Conservation (phyloP, 2,113 vertebrate genomes). For the Ginglymostoma cirratum region DNA sequence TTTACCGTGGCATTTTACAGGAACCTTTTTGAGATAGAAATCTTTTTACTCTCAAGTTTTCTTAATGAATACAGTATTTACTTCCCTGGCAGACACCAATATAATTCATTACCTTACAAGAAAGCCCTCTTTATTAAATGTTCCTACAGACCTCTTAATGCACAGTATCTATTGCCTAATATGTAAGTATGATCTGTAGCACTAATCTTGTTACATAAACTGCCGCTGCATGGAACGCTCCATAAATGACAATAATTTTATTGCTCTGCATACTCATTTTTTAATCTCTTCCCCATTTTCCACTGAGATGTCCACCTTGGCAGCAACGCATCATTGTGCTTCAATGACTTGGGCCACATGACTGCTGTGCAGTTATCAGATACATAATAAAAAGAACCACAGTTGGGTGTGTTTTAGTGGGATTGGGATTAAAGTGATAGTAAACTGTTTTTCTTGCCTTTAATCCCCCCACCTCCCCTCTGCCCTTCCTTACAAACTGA, state of each 20-base stretch:
- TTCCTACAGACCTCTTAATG: not conserved
- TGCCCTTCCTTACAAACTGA: too few relatives aligned
- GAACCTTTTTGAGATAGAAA: constrained; percentile 36
- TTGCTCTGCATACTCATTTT: not conserved
- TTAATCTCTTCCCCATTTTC: not conserved
- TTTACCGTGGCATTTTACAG: constrained; percentile 24
- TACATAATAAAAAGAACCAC: not conserved
- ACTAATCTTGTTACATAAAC: not conserved
- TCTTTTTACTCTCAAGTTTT: constrained; percentile 34
- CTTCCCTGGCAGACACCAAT: constrained; percentile 33
- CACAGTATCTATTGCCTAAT: constrained; percentile 13
- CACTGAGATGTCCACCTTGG: too few relatives aligned
- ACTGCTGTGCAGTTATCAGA: not conserved
- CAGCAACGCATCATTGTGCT: not conserved
- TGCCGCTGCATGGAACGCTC: not conserved
- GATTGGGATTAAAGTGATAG: not conserved
- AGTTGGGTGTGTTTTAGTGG: not conserved
- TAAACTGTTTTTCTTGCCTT: not conserved
- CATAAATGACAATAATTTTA: not conserved
- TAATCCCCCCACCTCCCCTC: not conserved
- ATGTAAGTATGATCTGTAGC: not conserved
- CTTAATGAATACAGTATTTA: constrained; percentile 35
- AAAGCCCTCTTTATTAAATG: constrained; percentile 37
- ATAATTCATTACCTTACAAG: constrained; percentile 33
- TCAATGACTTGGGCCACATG: not conserved